Conservation (phyloP, 64 coral and sea anemone genomes). For the Pocillopora verrucosa region DNA sequence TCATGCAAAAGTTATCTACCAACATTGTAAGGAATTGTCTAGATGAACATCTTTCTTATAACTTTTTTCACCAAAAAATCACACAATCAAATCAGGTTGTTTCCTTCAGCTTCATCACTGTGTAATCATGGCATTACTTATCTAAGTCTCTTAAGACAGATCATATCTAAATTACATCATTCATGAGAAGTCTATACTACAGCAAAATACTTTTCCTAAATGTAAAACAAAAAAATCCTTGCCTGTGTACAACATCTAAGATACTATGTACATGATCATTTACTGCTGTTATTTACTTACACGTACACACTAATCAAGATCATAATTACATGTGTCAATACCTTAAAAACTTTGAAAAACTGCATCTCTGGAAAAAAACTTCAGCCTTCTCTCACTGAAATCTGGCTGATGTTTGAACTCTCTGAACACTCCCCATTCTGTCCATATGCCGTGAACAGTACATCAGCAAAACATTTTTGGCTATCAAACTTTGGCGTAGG, state of each 20-base stretch:
- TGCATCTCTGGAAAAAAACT: neutral
- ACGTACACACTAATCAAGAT: conserved; percentile 13
- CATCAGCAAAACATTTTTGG: conserved; percentile 43
- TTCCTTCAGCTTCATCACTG: too few relatives aligned
- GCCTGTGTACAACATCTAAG: neutral
- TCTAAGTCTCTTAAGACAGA: too few relatives aligned
- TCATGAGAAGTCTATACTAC: too few relatives aligned
- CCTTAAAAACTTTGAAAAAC: neutral
- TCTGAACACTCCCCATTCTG: conserved; percentile 20
- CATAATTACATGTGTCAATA: neutral
- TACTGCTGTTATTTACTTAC: neutral
- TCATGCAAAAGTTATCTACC: too few relatives aligned
- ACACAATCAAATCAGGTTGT: too few relatives aligned
- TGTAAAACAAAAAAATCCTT: too few relatives aligned
- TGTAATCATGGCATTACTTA: too few relatives aligned
- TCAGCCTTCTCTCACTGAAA: neutral
- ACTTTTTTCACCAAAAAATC: too few relatives aligned
- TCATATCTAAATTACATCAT: too few relatives aligned
- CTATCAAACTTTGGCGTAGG: conserved; percentile 45
- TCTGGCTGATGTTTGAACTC: conserved; percentile 3
- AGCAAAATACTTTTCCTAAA: too few relatives aligned
- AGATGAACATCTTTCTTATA: too few relatives aligned
- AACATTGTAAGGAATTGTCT: too few relatives aligned
- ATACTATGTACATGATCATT: neutral
- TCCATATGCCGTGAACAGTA: conserved; percentile 30